Evolutionary conservation across 92 coral and sea anemone genomes (phyloP).

Genomic region (Palythoa heliodiscus): DNA sequence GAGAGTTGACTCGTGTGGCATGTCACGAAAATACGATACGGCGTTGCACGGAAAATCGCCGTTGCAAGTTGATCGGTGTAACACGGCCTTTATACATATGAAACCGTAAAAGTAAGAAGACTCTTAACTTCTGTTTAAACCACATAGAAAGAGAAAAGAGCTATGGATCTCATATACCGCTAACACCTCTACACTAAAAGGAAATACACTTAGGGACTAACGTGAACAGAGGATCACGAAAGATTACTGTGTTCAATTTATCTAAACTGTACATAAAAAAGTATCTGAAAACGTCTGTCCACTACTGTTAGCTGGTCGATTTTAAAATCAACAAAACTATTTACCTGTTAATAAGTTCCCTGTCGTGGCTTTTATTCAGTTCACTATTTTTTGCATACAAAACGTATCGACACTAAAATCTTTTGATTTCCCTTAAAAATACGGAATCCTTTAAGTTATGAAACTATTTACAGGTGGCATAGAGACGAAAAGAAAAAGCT

Average conservation of each 20-base stretch:
- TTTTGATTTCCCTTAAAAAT: constrained; percentile 10
- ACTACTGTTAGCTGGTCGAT: not conserved
- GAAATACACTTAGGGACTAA: too few species aligned
- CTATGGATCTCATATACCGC: too few species aligned
- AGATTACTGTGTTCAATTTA: not conserved
- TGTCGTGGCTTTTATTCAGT: not conserved
- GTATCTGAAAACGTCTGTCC: not conserved
- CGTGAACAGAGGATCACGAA: too few species aligned
- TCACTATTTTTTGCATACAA: constrained; percentile 30
- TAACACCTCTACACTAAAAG: too few species aligned
- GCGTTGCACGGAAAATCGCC: too few species aligned
- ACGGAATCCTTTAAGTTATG: not conserved
- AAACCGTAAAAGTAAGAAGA: too few species aligned
- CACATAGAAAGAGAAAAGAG: too few species aligned
- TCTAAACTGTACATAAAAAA: constrained; percentile 8
- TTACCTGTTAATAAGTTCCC: not conserved
- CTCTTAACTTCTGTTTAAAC: too few species aligned
- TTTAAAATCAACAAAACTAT: not conserved
- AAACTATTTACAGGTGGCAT: constrained; percentile 28
- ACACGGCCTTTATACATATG: too few species aligned
- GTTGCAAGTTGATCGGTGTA: too few species aligned
- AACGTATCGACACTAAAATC: constrained; percentile 10
- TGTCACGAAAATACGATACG: too few species aligned
- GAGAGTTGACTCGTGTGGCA: too few species aligned
- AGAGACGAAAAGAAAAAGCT: constrained; percentile 3